Conservation (phyloP, 53 echinoderm and acorn worm genomes). For the Henricia sp. region DNA sequence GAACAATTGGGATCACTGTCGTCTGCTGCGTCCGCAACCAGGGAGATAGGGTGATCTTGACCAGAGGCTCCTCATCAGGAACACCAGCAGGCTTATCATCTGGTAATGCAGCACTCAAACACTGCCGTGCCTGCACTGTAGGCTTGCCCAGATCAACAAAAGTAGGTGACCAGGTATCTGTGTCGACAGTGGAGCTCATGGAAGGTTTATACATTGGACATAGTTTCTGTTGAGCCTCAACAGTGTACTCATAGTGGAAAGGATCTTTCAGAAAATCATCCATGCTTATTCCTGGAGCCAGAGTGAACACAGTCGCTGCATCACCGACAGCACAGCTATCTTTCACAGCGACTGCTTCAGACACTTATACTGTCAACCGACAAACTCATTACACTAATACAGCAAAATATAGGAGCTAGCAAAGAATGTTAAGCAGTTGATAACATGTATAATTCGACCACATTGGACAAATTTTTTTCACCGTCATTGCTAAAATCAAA, state of each 20-base stretch:
- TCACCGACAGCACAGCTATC: neutral
- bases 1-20: neutral
- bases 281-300: slow-evolving; percentile 11
- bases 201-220: neutral
- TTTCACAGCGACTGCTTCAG: no score
- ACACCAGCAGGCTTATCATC: neutral
- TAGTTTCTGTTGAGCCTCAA: neutral
- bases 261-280: slow-evolving; percentile 9
- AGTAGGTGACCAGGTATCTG: no score
- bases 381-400: no score
- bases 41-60: neutral
- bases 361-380: no score
- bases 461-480: no score
- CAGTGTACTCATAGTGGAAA: neutral
- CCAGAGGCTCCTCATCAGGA: neutral
- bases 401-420: no score
- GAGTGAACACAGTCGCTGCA: neutral
- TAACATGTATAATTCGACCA: no score
- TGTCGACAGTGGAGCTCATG: neutral
- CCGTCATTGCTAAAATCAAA: no score
- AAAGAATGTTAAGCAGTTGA: no score
- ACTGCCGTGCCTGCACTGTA: slow-evolving; percentile 33
- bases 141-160: slow-evolving; percentile 50
- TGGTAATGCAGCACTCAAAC: no score
- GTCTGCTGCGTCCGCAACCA: neutral